Evolutionary conservation across 2,113 vertebrate genomes (phyloP), one percentile per base, ranked within the genome.

Genomic region (Mesocricetus auratus): DNA sequence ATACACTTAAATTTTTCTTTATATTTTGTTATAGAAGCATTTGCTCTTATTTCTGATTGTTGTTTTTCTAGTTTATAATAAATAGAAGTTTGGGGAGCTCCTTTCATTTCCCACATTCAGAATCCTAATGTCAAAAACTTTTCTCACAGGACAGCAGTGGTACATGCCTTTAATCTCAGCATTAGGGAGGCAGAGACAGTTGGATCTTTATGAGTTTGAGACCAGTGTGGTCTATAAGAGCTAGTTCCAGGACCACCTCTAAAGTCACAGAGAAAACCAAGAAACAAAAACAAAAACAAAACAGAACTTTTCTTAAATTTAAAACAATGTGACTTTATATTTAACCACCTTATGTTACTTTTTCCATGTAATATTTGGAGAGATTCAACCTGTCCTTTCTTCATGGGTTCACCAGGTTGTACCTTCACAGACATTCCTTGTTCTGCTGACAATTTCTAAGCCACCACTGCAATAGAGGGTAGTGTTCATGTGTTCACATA

Each of bases 11-110:
- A 36, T 45, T 60, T 62, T 42, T 60, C 26, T 21, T 78, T 89
- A 68, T 95, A 45, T 42, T 81, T n/a, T 94, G 11, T 90, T 82
- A 45, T 89, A 22, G 16, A 90, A 75, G 31, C 69, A 87, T 82
- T 92, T 86, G 11, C 9, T 4, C 22, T 22, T 31, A 91, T 39
- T 45, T 66, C 26, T 91, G 50, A 33, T n/a, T 88, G 87, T 2
- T 69, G 36, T 62, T 82, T 93, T 92, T 81, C 60, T 90, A n/a
- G 42, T 19, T 64, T 68, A 7, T 58, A 62, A 82, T 82, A 69
- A 82, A 47, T 53, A 64, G 26, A 77, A 62, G 7, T 56, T 29
- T n/a, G 33, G 56, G 62, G 4, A 90, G 53, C 90, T 83, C 5
- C 21, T 88, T 93, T 94, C 16, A 26, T 93, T 88, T 10, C 6